Evolutionary conservation across 2,797 vertebrate genomes (phyloP), one percentile per base, ranked within the genome.

Genomic region (Melopsittacus undulatus): DNA sequence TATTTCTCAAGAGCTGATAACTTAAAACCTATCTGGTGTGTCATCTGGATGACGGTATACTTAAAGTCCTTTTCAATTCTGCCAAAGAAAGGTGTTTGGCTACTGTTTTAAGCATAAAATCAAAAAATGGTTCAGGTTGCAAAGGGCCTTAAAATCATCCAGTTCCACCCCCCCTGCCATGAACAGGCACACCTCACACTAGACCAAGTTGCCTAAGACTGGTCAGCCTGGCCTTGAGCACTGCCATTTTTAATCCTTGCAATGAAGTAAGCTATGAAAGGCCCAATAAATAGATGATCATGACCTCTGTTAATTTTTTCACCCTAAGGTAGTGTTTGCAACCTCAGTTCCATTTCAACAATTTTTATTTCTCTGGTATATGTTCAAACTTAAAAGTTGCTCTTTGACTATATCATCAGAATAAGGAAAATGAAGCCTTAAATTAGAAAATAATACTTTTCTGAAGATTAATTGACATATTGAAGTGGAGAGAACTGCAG

Each of bases 381-480:
- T 83, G 27, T 61, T 89, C 61, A 94, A 94, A 62, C 27, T 69
- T 80, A 69, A 67, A 80, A 80, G 46, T 81, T 96, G 24, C 13
- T 93, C 21, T 92, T 86, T 68, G 42, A 90, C 22, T 69, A 61
- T 11, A 67, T 83, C 32, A 94, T 87, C 83, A 97, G 97, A 96
- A 96, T 84, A 97, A 94, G 34, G 42, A 92, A 95, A 70, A 26
- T 57, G 45, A 97, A 95, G 80, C 43, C 49, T 91, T 94, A 79
- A 95, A 96, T 96, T 96, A 95, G 63, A 76, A 97, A 97, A 94
- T 74, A 87, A 94, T 84, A 90, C 29, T 91, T 82, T 91, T 85
- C 82, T 88, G 82, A 95, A 94, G 61, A 87, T 69, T 77, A 93
- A 92, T 62, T 91, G 81, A 92, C 62, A 82, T 57, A 82, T 34